phyloP scores from a whole-genome alignment of 2,797 vertebrate species.

The Adrianichthys oophorus region DNA sequence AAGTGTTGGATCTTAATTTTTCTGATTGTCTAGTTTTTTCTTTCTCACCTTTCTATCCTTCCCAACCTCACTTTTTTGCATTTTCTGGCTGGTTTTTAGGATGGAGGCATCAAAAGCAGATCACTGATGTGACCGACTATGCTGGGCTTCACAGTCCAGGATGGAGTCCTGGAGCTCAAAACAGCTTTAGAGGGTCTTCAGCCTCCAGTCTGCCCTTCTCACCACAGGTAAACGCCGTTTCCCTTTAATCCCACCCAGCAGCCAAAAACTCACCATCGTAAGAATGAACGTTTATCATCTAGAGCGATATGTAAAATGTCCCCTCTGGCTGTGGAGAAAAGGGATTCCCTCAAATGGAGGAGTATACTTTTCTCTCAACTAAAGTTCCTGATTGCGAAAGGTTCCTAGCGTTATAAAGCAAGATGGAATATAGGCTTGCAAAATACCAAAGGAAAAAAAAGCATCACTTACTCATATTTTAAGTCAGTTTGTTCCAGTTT shows the following conservation, averaged over 20 bases:
- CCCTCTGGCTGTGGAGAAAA: too few species aligned
- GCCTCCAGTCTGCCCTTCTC: constrained; percentile 41
- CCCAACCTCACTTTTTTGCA: constrained; percentile 3
- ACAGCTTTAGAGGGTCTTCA: constrained; percentile 47
- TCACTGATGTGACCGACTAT: constrained; percentile 73
- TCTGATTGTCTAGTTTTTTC: constrained; percentile 21
- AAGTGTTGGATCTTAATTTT: constrained; percentile 36
- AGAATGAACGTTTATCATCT: too few species aligned
- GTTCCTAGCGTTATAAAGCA: too few species aligned
- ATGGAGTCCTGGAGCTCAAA: constrained; percentile 64
- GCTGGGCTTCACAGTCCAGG: constrained; percentile 49
- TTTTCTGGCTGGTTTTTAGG: constrained; percentile 42
- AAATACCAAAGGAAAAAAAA: too few species aligned
- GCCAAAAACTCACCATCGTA: neutral
- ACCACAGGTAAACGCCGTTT: constrained; percentile 74
- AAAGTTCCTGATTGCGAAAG: too few species aligned
- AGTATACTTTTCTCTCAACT: too few species aligned
- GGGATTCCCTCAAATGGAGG: too few species aligned
- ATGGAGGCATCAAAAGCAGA: constrained; percentile 71
- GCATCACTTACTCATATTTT: too few species aligned
- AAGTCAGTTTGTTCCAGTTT: too few species aligned
- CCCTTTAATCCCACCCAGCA: neutral
- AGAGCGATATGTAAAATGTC: too few species aligned
- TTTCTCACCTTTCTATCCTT: constrained; percentile 8
- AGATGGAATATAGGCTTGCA: too few species aligned